Conservation (phyloP, 2,888 invertebrate species). For the Mylabris sibirica region DNA sequence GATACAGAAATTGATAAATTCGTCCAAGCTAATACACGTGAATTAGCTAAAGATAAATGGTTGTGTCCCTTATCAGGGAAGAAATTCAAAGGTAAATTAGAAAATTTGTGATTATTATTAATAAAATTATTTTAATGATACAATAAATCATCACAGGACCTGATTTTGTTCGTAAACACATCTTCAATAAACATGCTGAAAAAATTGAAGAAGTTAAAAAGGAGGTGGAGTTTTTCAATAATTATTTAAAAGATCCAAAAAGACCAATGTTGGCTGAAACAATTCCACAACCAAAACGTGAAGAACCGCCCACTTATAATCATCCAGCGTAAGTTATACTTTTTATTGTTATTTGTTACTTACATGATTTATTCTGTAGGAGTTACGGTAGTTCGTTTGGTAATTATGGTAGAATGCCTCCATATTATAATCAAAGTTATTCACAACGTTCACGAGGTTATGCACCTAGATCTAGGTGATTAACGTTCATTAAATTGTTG, state of each 20-base stretch:
- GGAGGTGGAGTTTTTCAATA: constrained; percentile 98
- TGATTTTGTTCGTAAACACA: constrained; percentile 98
- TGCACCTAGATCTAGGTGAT: constrained; percentile 54
- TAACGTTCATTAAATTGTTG: constrained; percentile 17
- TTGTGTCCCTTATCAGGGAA: constrained; percentile 97
- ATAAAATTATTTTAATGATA: not conserved
- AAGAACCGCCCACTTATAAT: constrained; percentile 60
- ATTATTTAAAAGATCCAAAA: constrained; percentile 92
- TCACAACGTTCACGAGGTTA: constrained; percentile 54
- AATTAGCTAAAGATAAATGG: constrained; percentile 98
- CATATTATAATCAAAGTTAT: constrained; percentile 64
- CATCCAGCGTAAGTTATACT: constrained; percentile 57
- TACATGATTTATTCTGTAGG: constrained; percentile 36
- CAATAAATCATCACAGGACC: constrained; percentile 67
- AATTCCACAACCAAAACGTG: constrained; percentile 63
- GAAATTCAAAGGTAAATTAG: constrained; percentile 82
- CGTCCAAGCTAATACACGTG: constrained; percentile 94
- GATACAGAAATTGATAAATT: constrained; percentile 90
- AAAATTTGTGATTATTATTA: not conserved
- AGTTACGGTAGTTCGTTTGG: constrained; percentile 58
- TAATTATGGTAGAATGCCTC: constrained; percentile 61
- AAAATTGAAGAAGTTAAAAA: constrained; percentile 97
- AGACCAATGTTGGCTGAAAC: constrained; percentile 93
- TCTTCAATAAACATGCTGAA: constrained; percentile 96
- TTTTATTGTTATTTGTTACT: not conserved